Percentiles rank a stretch among this genome's conserved stretches.
phyloP scores from a whole-genome alignment of 2,888 invertebrate genomes.

The Andrena marginata region DNA sequence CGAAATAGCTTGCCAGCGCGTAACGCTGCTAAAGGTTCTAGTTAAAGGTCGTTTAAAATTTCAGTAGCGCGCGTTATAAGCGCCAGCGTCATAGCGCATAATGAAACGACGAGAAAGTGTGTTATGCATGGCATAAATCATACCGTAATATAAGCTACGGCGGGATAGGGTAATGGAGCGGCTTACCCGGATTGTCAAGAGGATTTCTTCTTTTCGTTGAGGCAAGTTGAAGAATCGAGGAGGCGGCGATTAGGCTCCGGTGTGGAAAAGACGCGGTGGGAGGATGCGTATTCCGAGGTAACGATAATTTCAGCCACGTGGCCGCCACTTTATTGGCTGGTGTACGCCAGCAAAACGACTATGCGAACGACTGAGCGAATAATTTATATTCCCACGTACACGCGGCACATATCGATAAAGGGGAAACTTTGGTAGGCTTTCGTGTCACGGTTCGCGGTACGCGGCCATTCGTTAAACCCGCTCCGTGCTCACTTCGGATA shows the following conservation, averaged over 20 bases:
- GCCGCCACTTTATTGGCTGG: conserved; percentile 37
- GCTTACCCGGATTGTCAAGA: too few species aligned
- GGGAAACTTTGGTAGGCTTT: conserved; percentile 1
- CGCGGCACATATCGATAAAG: conserved; percentile 9
- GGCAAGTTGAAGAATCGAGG: neutral
- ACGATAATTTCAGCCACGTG: conserved; percentile 54
- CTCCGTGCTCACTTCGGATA: neutral
- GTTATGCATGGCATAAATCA: conserved; percentile 30
- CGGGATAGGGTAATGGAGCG: neutral
- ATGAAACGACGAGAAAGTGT: conserved; percentile 20
- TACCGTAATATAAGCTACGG: neutral
- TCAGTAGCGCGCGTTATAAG: conserved; percentile 29
- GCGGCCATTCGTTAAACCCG: neutral
- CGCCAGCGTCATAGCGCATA: neutral
- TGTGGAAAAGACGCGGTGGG: neutral
- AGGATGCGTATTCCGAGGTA: conserved; percentile 9
- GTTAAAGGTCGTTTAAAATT: conserved; percentile 36
- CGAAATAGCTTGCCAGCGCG: conserved; percentile 20
- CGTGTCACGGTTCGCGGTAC: conserved; percentile 12
- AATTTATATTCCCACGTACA: conserved; percentile 52
- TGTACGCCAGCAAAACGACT: neutral
- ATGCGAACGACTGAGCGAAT: conserved; percentile 27
- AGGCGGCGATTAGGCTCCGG: neutral
- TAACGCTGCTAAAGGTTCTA: conserved; percentile 15
- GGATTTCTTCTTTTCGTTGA: too few species aligned